Percentiles rank a stretch among this genome's conserved stretches.
phyloP scores from a whole-genome alignment of 2,888 invertebrate genomes.

The Ypsolopha sequella region DNA sequence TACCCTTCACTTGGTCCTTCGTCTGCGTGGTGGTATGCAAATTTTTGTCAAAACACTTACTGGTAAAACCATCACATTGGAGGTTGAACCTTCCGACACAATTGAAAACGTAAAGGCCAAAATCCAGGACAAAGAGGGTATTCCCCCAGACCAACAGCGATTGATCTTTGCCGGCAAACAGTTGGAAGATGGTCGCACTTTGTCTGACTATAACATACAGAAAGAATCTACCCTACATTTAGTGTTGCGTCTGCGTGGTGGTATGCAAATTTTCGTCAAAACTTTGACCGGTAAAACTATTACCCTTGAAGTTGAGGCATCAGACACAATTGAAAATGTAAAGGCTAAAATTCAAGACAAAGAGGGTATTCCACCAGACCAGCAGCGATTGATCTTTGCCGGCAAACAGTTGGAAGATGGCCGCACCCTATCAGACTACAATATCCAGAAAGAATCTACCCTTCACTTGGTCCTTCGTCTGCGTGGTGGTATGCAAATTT shows the following conservation, averaged over 20 bases:
- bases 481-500: constrained; percentile 8
- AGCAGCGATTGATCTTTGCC: constrained; percentile 77
- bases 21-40: constrained; percentile 61
- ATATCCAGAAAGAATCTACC: constrained; percentile 5
- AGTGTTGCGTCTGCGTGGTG: constrained; percentile 73
- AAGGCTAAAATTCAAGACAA: neutral
- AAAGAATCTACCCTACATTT: constrained; percentile 72
- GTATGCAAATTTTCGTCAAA: constrained; percentile 21
- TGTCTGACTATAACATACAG: constrained; percentile 71
- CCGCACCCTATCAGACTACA: constrained; percentile 75
- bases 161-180: too few relatives aligned
- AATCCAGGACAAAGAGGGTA: constrained; percentile 6
- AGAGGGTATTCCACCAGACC: constrained; percentile 13
- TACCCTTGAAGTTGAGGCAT: neutral
- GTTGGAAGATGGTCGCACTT: too few relatives aligned
- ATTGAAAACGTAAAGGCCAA: neutral
- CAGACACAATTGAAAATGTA: constrained; percentile 7
- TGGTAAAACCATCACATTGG: constrained; percentile 1
- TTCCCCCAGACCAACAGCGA: neutral
- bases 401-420: constrained; percentile 92
- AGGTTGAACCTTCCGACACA: neutral
- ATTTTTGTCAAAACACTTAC: constrained; percentile 1
- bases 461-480: constrained; percentile 5
- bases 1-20: too few relatives aligned
- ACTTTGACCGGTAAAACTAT: constrained; percentile 8